A percentile compares a stretch with the other conserved stretches of the same genome.
Conservation (phyloP, 64 coral and sea anemone species). For the Orbicella faveolata region DNA sequence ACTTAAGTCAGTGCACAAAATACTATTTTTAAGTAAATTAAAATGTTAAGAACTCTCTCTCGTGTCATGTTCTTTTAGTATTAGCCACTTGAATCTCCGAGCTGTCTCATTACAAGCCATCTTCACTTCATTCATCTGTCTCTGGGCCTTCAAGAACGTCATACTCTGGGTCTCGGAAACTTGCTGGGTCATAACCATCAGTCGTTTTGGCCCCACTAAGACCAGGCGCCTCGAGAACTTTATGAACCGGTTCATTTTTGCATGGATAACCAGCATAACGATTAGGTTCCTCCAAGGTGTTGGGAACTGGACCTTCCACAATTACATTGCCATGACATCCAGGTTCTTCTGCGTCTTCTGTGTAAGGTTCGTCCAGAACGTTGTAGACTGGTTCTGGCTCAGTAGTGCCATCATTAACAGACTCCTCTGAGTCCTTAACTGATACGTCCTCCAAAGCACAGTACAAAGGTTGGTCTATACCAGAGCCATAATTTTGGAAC, state of each 20-base stretch:
- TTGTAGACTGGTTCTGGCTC: neutral
- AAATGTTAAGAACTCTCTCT: no score
- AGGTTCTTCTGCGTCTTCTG: neutral
- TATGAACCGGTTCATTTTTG: neutral
- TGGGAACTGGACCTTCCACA: neutral
- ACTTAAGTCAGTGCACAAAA: no score
- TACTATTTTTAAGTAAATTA: no score
- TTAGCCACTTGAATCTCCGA: neutral
- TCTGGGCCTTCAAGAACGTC: constrained; percentile 10
- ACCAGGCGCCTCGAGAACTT: neutral
- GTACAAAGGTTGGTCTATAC: neutral
- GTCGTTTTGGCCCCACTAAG: neutral
- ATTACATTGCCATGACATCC: neutral
- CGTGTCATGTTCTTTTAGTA: neutral
- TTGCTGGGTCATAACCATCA: neutral
- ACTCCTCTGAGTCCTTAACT: neutral
- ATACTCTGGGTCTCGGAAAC: neutral
- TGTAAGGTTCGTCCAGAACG: neutral
- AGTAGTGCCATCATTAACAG: neutral
- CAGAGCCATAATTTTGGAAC: neutral
- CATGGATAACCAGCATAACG: neutral
- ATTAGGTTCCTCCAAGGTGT: constrained; percentile 16
- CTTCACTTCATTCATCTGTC: neutral
- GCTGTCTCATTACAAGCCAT: neutral
- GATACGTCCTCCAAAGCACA: neutral